Evolutionary conservation across 2,113 vertebrate genomes (phyloP).

Genomic region (Aepyceros melampus): DNA sequence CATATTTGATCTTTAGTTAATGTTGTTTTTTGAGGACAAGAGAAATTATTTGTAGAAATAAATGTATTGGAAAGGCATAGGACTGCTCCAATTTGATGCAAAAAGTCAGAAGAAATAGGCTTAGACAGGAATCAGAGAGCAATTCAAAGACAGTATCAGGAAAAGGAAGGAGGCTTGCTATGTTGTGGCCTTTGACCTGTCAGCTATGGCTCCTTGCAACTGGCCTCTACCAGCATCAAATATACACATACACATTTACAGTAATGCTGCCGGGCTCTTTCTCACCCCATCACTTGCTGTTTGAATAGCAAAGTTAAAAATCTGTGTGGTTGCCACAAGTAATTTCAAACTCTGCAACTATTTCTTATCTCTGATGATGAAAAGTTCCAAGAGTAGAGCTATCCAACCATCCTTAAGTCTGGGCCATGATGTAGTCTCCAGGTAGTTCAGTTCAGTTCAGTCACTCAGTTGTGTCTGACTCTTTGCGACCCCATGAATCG

Average conservation of each 20-base stretch:
- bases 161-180: neutral
- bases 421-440: neutral
- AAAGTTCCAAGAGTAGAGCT: neutral
- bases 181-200: too few relatives aligned
- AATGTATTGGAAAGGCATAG: neutral
- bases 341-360: neutral
- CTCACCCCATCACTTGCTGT: neutral
- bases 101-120: neutral
- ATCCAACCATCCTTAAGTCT: neutral
- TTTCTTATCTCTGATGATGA: neutral
- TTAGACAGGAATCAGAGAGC: neutral
- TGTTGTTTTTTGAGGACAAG: neutral
- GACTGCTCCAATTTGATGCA: neutral
- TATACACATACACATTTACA: neutral
- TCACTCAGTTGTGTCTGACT: too few relatives aligned
- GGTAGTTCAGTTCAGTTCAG: too few relatives aligned
- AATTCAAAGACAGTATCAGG: neutral
- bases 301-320: neutral
- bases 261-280: neutral
- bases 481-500: too few relatives aligned
- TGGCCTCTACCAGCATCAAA: rapidly evolving
- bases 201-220: neutral
- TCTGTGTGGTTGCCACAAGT: neutral
- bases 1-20: neutral
- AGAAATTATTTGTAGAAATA: neutral